Base-by-base conservation (phyloP, 2,888 invertebrate genomes). In the Torymus aiolomorphi region DNA sequence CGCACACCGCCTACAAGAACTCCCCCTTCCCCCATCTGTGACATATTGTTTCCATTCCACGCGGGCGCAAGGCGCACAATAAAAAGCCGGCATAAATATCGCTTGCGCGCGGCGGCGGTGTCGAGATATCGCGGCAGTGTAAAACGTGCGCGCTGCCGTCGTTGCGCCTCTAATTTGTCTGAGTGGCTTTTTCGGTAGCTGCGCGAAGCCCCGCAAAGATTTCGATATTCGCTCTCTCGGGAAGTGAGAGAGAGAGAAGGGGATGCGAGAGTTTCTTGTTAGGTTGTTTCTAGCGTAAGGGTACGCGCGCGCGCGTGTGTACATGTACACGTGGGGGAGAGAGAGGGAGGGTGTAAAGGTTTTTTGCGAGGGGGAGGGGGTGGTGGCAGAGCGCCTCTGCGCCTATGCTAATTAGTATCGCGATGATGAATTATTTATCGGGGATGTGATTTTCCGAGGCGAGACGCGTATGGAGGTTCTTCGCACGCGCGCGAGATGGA, bases 21-120 rank as follows among this genome's bases (percentile, higher is more conserved):
- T 87, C 80, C 83, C 75, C 83, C 76, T 78, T 82, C 79, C 82
- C 57, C 67, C 81, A 69, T 71, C 59, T 65, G 88, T 88, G 89
- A 90, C 89, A 89, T 89, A 89, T 90, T 90, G 89, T 90, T 90
- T 88, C 88, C 88, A 89, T 89, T 89, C 88, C 84, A 84, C 84
- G 86, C 85, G 16, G 54, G 83, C 84, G 86, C 85, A 86, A 87
- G 84, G 86, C 42, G 88, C 84, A 86, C 86, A 88, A 89, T 89
- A 89, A 89, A 89, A 89, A 87, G 87, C 86, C 79, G 86, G 88
- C 88, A 90, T 90, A 90, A 89, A 90, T 90, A 90, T 89, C 86
- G 84, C 77, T 83, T 77, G 82, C 80, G 61, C 51, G 12, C 20
- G 16, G n/a, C n/a, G 5, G 18, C 57, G 31, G 24, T 16, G 14